Percentiles rank a stretch among this genome's conserved stretches.
These are phyloP conservation scores for Brachypterus glaber DNA, from an alignment of 2,888 invertebrate genomes.

Conservation along the genomic window DNA sequence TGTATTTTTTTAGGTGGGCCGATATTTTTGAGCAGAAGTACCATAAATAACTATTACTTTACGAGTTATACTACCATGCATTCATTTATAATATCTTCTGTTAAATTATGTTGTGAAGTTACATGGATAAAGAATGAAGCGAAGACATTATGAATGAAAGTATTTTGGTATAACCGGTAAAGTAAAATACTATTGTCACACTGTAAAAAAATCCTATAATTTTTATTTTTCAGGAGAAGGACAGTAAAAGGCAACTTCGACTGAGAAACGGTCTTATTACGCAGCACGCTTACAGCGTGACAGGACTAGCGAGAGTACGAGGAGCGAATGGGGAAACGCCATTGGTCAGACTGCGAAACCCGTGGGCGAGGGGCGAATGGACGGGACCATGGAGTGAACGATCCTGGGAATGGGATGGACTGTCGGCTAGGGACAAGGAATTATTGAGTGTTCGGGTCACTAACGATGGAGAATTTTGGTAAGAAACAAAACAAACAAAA, in stretches of 20 bases:
- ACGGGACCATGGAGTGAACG: slow-evolving; percentile 63
- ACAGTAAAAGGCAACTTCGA: slow-evolving; percentile 47
- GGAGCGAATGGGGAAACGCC: slow-evolving; percentile 49
- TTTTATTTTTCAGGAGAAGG: slow-evolving; percentile 44
- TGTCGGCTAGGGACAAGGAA: slow-evolving; percentile 54
- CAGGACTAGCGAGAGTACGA: slow-evolving; percentile 60
- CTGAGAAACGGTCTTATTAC: slow-evolving; percentile 55
- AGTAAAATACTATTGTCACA: background rate
- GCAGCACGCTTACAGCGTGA: slow-evolving; percentile 60
- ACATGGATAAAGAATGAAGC: background rate
- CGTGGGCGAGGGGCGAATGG: slow-evolving; percentile 60
- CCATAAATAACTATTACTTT: too few species aligned
- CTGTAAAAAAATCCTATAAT: too few species aligned
- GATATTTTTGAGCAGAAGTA: too few species aligned
- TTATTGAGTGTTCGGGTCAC: slow-evolving; percentile 51
- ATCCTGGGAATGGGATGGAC: slow-evolving; percentile 59
- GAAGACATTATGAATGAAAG: background rate
- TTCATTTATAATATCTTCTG: too few species aligned
- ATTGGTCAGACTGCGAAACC: slow-evolving; percentile 54
- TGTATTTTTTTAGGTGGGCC: too few species aligned
- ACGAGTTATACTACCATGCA: too few species aligned
- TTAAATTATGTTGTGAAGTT: too few species aligned
- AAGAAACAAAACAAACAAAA: slow-evolving; percentile 18
- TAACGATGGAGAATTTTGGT: slow-evolving; percentile 65
- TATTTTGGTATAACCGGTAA: background rate